Evolutionary conservation across 2,113 vertebrate species (phyloP).

Genomic region (Menidia beryllina): DNA sequence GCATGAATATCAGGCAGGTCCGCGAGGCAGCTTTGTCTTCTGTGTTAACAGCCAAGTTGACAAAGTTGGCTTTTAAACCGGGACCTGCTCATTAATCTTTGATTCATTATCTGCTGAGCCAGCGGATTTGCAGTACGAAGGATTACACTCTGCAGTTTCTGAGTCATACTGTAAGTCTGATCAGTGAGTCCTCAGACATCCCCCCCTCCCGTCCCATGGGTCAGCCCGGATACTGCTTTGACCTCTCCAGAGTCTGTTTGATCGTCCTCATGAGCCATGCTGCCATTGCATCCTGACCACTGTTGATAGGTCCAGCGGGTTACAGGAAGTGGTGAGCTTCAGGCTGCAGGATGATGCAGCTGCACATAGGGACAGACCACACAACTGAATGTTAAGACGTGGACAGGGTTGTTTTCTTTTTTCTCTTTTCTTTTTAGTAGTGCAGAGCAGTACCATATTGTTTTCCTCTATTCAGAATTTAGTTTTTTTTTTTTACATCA

Average conservation of each 20-base stretch:
- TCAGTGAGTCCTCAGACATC: slow-evolving; percentile 29
- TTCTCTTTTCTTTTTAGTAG: too few species aligned
- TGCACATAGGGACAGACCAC: not conserved
- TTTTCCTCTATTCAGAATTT: too few species aligned
- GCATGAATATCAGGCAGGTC: not conserved
- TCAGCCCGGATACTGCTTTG: slow-evolving; percentile 49
- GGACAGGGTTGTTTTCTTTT: too few species aligned
- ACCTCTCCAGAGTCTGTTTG: slow-evolving; percentile 57
- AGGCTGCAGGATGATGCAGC: slow-evolving; percentile 46
- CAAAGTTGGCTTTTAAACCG: not conserved
- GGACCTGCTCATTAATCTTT: rapidly evolving
- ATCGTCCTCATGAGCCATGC: slow-evolving; percentile 52
- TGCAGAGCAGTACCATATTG: too few species aligned
- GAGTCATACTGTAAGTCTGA: slow-evolving; percentile 24
- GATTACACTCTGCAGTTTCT: not conserved
- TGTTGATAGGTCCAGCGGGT: slow-evolving; percentile 47
- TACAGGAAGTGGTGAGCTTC: slow-evolving; percentile 60
- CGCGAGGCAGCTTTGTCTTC: not conserved
- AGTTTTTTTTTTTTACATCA: not conserved
- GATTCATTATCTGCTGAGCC: not conserved
- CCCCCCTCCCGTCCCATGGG: slow-evolving; percentile 2
- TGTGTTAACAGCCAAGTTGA: not conserved
- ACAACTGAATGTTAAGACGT: not conserved
- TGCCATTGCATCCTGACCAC: slow-evolving; percentile 56
- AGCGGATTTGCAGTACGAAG: not conserved